These are phyloP conservation scores for Electrophaes corylata DNA, from an alignment of 2,888 invertebrate genomes.

Conservation along the genomic window DNA sequence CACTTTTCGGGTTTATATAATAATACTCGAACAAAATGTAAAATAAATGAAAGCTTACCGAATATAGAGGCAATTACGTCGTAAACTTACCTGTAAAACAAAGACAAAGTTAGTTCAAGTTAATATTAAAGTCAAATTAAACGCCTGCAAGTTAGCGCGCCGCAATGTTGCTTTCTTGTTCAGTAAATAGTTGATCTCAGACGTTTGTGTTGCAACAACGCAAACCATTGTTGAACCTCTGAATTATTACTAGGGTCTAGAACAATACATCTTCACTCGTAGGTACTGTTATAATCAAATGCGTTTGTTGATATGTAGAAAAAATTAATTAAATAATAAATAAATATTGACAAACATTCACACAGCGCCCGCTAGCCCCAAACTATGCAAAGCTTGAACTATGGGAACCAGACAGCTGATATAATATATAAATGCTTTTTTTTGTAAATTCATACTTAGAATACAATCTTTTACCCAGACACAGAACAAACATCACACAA, in stretches of 20 bases:
- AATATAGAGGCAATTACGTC: neutral
- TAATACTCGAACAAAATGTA: too few species aligned
- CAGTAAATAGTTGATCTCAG: constrained; percentile 41
- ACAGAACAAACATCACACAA: too few species aligned
- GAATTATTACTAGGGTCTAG: neutral
- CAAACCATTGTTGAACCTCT: neutral
- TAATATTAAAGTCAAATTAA: constrained; percentile 16
- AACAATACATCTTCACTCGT: neutral
- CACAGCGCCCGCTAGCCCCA: too few species aligned
- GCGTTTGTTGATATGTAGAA: neutral
- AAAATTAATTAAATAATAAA: too few species aligned
- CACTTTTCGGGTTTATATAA: too few species aligned
- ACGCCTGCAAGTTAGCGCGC: constrained; percentile 47
- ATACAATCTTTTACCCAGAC: too few species aligned
- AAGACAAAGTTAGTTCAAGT: constrained; percentile 12
- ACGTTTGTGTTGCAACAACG: constrained; percentile 32
- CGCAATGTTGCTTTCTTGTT: constrained; percentile 44
- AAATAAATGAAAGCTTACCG: constrained; percentile 5
- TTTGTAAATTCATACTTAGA: too few species aligned
- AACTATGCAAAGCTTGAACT: too few species aligned
- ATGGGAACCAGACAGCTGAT: too few species aligned
- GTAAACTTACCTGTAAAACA: constrained; percentile 29
- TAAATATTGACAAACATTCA: too few species aligned
- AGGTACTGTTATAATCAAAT: neutral
- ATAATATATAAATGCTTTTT: too few species aligned